Evolutionary conservation across 2,888 invertebrate species (phyloP), one percentile per base, ranked within the genome.

Genomic region (Anaspis maculata): DNA sequence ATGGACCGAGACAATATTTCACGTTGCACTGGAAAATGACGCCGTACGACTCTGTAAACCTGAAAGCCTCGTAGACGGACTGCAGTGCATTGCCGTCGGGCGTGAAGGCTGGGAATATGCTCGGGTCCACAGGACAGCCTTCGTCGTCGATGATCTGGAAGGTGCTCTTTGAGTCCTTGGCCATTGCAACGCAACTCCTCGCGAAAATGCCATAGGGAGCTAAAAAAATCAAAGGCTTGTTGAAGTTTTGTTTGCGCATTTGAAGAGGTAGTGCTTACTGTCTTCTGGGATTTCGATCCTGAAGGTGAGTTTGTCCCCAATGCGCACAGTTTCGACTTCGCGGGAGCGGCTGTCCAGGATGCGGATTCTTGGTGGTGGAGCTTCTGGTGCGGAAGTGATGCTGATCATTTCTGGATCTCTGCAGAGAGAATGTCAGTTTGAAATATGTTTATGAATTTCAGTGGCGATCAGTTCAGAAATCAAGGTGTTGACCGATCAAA

Each of bases 11-110:
- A 58, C 92, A 94, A 64, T 94, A 94, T 62, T 92, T 92, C 52
- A 94, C 92, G 66, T 94, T 94, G 66, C 92, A 94, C 62, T 94
- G 92, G 79, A 94, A 94, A 62, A 94, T 94, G 41, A 94, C 92
- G 29, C 92, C 92, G 54, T 94, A 94, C 7, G 91, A 92, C 63
- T 94, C 92, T 1, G 92, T 94, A 64, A 94, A 94, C 59, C 92
- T 76, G 73, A 94, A 94, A 1, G 92, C 92, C 68, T 94, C 92
- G 59, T 94, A 94, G 37, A 88, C 76, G 0, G 90, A 89, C 56
- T 92, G 88, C 39, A 91, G 68, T 1, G 90, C 90, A 64, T 89
- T 89, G 37, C 89, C 90, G 54, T 90, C 90, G 25, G 89, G 87
- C 29, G 78, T 80, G 66, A 94, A 94, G 12, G 86, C 86, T 3